A percentile compares a stretch with the other conserved stretches of the same genome.
These are phyloP conservation scores for Trigoniulus corallinus DNA, from an alignment of 1,140 invertebrate species.

Conservation along the genomic window DNA sequence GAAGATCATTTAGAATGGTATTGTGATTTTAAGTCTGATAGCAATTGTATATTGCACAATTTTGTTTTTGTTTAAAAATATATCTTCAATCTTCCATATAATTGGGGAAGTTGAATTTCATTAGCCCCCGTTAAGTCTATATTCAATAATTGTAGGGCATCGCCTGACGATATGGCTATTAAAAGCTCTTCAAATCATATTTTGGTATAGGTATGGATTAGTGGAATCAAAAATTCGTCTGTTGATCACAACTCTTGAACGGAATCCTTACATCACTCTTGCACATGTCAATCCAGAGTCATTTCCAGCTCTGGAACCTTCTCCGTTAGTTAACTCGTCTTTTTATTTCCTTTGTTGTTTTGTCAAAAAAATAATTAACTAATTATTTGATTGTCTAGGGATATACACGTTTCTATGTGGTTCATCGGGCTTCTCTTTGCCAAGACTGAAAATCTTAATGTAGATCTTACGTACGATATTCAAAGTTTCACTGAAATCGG, in stretches of 20 bases:
- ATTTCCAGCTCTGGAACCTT: constrained; percentile 34
- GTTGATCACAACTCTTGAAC: constrained; percentile 78
- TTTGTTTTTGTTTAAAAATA: no score
- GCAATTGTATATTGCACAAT: no score
- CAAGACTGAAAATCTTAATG: constrained; percentile 66
- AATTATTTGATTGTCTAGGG: no score
- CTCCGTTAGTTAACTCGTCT: constrained; percentile 18
- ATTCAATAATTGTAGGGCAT: no score
- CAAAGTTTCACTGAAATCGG: constrained; percentile 59
- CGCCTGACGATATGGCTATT: no score
- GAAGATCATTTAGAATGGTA: constrained; percentile 87
- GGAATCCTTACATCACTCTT: constrained; percentile 73
- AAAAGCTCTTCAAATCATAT: no score
- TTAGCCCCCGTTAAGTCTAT: no score
- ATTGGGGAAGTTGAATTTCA: no score
- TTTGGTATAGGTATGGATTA: constrained; percentile 56
- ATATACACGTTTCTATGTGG: constrained; percentile 65
- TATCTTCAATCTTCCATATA: no score
- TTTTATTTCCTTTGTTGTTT: background rate
- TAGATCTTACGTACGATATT: constrained; percentile 87
- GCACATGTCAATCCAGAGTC: constrained; percentile 91
- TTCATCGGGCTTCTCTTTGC: constrained; percentile 89
- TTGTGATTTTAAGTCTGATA: background rate
- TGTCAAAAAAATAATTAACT: no score
- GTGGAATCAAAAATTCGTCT: constrained; percentile 93